Evolutionary conservation across 2,797 vertebrate species (phyloP), one percentile per base, ranked within the genome.

Genomic region (Coranthus polyacanthus): DNA sequence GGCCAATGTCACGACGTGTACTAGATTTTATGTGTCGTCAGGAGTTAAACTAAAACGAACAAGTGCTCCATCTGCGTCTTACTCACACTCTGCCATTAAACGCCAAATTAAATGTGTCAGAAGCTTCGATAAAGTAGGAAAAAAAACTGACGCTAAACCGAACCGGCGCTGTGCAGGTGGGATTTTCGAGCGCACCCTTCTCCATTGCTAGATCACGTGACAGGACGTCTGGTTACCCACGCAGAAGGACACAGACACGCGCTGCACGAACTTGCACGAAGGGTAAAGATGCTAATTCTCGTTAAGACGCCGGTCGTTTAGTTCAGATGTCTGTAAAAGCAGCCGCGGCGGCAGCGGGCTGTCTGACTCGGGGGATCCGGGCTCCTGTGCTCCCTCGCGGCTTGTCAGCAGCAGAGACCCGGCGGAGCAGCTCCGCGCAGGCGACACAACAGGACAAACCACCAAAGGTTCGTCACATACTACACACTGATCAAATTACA

Each of bases 291-390:
- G 0, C 10, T 12, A 3, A 2, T 0, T 12, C 2, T 0, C 0
- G 1, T 12, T 7, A 2, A n/a, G 10, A 3, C 32, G 1, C 26
- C 0, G 26, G 8, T 11, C 2, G 1, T 0, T 26, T 26, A 0
- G 8, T 12, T n/a, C 21, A 63, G 12, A 92, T 92, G 88, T 68
- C 68, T 22, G 34, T 64, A 1, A 64, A 42, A 44, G n/a, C 49
- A 18, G 39, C 50, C 12, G 62, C 26, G 11, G n/a, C 49, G 16
- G 39, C 50, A 12, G 62, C 26, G 11, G 44, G 46, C 2, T 12
- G 51, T 61, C 18, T 79, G 10, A 56, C 77, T 1, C 38, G 79
- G 58, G 70, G 82, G 61, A 34, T 29, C 18, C 63, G 6, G 9
- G 16, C 26, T 46, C 1, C 60, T 16, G 43, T 61, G 43, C 41